Conservation (phyloP, 1,140 invertebrate species). For the Mactra quadrangularis region DNA sequence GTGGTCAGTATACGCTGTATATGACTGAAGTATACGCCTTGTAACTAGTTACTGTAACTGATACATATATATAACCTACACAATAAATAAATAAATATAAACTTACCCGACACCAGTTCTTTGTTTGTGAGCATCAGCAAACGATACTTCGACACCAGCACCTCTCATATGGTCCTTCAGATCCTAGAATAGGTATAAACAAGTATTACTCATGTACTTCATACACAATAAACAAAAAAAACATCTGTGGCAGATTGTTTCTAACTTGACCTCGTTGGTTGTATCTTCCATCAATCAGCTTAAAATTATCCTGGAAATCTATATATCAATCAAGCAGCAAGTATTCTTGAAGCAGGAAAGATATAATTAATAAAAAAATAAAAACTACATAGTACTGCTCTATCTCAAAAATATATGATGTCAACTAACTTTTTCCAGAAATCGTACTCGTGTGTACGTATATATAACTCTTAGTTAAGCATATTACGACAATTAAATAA, state of each 20-base stretch:
- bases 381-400: neutral
- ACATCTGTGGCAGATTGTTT: neutral
- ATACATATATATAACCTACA: too few species aligned
- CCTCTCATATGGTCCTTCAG: constrained; percentile 99
- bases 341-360: constrained; percentile 23
- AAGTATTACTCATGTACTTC: neutral
- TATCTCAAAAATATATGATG: neutral
- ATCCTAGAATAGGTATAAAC: constrained; percentile 88
- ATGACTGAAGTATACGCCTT: too few species aligned
- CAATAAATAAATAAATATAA: constrained; percentile 64
- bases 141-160: constrained; percentile 97
- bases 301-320: neutral
- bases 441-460: too few species aligned
- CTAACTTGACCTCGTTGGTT: neutral
- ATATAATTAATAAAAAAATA: neutral
- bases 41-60: too few species aligned
- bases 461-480: too few species aligned
- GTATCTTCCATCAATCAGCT: neutral
- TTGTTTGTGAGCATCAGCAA: constrained; percentile 99
- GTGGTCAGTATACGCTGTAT: too few species aligned
- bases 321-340: neutral
- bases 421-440: too few species aligned
- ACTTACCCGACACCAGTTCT: constrained; percentile 97
- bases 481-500: constrained; percentile 14
- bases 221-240: neutral